phyloP scores from a whole-genome alignment of 2,888 invertebrate genomes.

The Hydrotaea diabolus region DNA sequence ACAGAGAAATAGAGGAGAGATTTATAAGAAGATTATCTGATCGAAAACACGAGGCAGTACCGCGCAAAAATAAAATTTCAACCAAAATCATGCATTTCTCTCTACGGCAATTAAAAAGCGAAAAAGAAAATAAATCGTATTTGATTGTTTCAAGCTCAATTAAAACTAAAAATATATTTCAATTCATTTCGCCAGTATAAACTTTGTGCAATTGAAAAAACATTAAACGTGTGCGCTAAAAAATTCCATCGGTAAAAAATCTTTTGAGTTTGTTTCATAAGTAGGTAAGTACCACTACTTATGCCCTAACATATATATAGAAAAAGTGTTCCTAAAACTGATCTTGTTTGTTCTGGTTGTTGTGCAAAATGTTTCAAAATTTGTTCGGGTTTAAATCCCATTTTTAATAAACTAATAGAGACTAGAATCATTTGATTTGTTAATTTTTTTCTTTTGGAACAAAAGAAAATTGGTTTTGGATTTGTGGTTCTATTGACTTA shows the following conservation, averaged over 20 bases:
- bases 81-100: slow-evolving; percentile 65
- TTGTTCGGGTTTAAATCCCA: not conserved
- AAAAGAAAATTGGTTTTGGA: slow-evolving; percentile 26
- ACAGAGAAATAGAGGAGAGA: slow-evolving; percentile 30
- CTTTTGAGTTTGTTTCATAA: slow-evolving; percentile 41
- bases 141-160: slow-evolving; percentile 72
- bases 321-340: not conserved
- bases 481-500: slow-evolving; percentile 47
- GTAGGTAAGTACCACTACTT: not conserved
- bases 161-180: slow-evolving; percentile 39
- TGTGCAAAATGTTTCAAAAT: slow-evolving; percentile 60
- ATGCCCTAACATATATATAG: not conserved
- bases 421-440: slow-evolving; percentile 51
- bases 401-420: slow-evolving; percentile 18
- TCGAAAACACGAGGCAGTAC: not conserved
- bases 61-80: slow-evolving; percentile 32
- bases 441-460: slow-evolving; percentile 5
- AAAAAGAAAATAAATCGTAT: slow-evolving; percentile 35
- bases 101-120: not conserved
- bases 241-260: slow-evolving; percentile 58
- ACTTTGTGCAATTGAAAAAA: slow-evolving; percentile 63
- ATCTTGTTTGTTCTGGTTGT: slow-evolving; percentile 40
- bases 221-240: slow-evolving; percentile 58
- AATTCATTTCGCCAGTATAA: slow-evolving; percentile 15
- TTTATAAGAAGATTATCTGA: not conserved